Conservation (phyloP, 2,888 invertebrate species). For the Euphydryas editha region DNA sequence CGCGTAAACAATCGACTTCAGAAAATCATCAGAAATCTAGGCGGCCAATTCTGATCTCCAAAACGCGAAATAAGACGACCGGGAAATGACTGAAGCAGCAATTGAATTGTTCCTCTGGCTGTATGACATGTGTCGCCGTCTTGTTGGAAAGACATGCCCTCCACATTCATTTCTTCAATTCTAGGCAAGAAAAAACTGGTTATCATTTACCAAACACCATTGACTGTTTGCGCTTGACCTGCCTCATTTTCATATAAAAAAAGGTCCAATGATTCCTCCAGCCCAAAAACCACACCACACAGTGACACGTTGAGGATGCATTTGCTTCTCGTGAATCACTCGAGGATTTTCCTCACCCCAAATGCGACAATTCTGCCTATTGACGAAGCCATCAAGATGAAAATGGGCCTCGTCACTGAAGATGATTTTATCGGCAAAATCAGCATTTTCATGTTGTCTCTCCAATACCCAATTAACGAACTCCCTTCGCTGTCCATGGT, state of each 20-base stretch:
- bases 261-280: constrained; percentile 56
- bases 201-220: constrained; percentile 44
- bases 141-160: constrained; percentile 26
- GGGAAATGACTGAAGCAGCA: constrained; percentile 17
- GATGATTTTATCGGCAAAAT: constrained; percentile 44
- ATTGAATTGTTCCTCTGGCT: constrained; percentile 40
- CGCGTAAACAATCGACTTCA: constrained; percentile 26
- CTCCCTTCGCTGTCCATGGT: constrained; percentile 36
- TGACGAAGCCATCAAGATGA: constrained; percentile 47
- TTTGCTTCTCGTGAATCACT: constrained; percentile 1
- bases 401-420: constrained; percentile 48
- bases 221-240: constrained; percentile 47
- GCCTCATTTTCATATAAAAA: constrained; percentile 52
- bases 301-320: constrained; percentile 37
- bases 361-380: constrained; percentile 48
- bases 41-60: constrained; percentile 37
- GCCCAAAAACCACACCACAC: constrained; percentile 56
- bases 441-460: constrained; percentile 13
- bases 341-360: constrained; percentile 30
- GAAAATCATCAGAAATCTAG: constrained; percentile 9
- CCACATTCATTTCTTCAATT: neutral
- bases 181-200: constrained; percentile 5
- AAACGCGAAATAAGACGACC: constrained; percentile 28
- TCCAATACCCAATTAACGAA: constrained; percentile 30
- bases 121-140: constrained; percentile 35